Evolutionary conservation across 2,888 invertebrate genomes (phyloP).

Genomic region (Cetonia aurata): DNA sequence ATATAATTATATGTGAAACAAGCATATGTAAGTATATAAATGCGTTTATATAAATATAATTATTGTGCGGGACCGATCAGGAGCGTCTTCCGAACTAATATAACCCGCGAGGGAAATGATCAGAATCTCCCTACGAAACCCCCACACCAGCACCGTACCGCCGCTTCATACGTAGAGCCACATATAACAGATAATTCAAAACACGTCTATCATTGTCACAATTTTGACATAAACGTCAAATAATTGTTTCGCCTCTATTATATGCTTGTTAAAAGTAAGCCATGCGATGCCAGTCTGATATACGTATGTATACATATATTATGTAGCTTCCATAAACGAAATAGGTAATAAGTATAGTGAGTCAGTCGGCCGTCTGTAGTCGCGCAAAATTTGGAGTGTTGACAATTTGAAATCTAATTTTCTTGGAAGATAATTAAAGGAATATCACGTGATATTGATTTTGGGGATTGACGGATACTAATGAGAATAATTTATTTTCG

Average conservation of each 20-base stretch:
- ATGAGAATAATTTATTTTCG: background rate
- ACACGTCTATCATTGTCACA: conserved; percentile 64
- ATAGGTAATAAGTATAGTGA: conserved; percentile 1
- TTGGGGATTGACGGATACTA: background rate
- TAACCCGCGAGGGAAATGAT: conserved; percentile 1
- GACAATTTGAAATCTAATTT: conserved; percentile 19
- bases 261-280: conserved; percentile 58
- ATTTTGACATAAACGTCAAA: conserved; percentile 59
- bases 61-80: conserved; percentile 49
- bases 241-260: conserved; percentile 63
- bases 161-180: conserved; percentile 15
- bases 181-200: conserved; percentile 59
- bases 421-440: background rate
- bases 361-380: background rate
- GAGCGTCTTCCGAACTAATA: conserved; percentile 48
- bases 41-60: background rate
- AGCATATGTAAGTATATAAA: no score
- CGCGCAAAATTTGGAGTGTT: conserved; percentile 5
- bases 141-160: background rate
- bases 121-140: background rate
- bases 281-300: conserved; percentile 43
- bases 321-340: conserved; percentile 18
- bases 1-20: no score
- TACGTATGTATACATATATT: conserved; percentile 12
- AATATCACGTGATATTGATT: background rate